These are phyloP conservation scores for Ispidina lecontei DNA, from an alignment of 2,797 vertebrate species.

Conservation along the genomic window DNA sequence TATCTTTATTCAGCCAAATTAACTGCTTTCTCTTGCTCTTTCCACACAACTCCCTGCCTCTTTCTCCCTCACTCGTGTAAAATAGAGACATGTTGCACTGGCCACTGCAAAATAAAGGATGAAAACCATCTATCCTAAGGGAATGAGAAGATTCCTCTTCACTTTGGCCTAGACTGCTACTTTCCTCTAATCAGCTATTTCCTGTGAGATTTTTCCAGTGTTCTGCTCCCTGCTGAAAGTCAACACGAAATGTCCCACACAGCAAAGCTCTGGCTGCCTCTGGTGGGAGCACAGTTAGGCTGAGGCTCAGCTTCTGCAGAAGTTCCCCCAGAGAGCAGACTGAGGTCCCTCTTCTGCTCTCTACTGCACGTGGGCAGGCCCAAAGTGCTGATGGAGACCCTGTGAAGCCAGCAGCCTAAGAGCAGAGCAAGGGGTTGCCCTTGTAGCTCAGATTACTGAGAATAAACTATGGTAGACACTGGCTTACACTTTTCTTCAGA, in stretches of 20 bases:
- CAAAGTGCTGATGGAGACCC: not conserved
- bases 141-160: constrained; percentile 71
- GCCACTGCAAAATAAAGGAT: constrained; percentile 65
- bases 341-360: not conserved
- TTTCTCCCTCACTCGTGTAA: constrained; percentile 64
- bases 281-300: not conserved
- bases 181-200: not conserved
- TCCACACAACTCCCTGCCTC: not conserved
- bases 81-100: constrained; percentile 54
- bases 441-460: not conserved
- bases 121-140: constrained; percentile 67
- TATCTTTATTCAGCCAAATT: constrained; percentile 79
- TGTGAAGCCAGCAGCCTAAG: not conserved
- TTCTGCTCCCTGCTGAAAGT: constrained; percentile 8
- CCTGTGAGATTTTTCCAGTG: constrained; percentile 3
- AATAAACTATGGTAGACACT: not conserved
- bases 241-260: not conserved
- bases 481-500: constrained; percentile 1
- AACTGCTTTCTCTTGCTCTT: constrained; percentile 70
- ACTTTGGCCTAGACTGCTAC: not conserved
- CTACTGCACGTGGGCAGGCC: not conserved
- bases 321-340: not conserved
- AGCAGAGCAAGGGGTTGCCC: not conserved
- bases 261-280: not conserved
- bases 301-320: not conserved